phyloP scores from a whole-genome alignment of 2,113 vertebrate genomes.

The Trematomus loennbergii region DNA sequence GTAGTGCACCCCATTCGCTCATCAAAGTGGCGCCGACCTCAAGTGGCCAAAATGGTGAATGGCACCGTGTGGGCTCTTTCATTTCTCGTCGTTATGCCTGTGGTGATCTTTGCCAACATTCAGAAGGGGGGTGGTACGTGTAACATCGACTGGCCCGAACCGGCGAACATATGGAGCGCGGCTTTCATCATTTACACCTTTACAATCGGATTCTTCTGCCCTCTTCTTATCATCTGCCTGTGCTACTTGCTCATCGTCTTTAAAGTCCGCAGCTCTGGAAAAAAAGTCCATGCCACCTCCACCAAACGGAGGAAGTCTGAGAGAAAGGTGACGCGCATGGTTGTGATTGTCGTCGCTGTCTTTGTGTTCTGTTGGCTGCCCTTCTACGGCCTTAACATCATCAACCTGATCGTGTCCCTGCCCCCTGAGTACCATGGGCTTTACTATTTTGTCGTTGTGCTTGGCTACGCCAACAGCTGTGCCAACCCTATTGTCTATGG shows the following conservation, averaged over 20 bases:
- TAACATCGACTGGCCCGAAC: slow-evolving; percentile 94
- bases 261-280: slow-evolving; percentile 90
- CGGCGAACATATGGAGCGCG: slow-evolving; percentile 87
- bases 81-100: slow-evolving; percentile 90
- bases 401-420: slow-evolving; percentile 90
- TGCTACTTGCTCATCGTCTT: slow-evolving; percentile 95
- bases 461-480: slow-evolving; percentile 96
- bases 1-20: slow-evolving; percentile 94
- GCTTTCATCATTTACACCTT: slow-evolving; percentile 94
- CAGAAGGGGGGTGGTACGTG: slow-evolving; percentile 88
- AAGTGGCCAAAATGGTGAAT: slow-evolving; percentile 91
- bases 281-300: slow-evolving; percentile 90
- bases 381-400: slow-evolving; percentile 93
- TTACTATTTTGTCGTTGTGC: slow-evolving; percentile 92
- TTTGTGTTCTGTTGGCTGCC: slow-evolving; percentile 97
- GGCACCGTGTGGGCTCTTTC: slow-evolving; percentile 90
- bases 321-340: slow-evolving; percentile 93
- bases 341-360: slow-evolving; percentile 93
- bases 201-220: slow-evolving; percentile 92
- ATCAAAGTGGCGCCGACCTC: slow-evolving; percentile 90
- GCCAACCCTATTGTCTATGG: slow-evolving; percentile 96
- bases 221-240: slow-evolving; percentile 93
- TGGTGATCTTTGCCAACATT: slow-evolving; percentile 91
- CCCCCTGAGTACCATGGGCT: slow-evolving; percentile 88
- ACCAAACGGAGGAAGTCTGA: slow-evolving; percentile 90